A percentile compares a stretch with the other conserved stretches of the same genome.
phyloP scores from a whole-genome alignment of 2,888 invertebrate genomes.

The Phymatocera aterrima region DNA sequence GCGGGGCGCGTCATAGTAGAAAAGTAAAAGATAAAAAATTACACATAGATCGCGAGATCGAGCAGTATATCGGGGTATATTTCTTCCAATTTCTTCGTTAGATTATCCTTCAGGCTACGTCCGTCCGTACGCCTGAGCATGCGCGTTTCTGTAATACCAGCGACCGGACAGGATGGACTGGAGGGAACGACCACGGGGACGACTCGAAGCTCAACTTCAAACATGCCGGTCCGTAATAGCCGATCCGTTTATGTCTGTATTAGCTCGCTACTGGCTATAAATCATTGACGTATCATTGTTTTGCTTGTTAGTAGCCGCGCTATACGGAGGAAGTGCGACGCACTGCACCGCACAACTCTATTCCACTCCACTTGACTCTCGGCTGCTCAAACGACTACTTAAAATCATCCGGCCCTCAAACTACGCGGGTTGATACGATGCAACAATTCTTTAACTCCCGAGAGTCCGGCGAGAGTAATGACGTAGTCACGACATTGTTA shows the following conservation, averaged over 20 bases:
- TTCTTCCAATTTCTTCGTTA: slow-evolving; percentile 18
- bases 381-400: not conserved
- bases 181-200: slow-evolving; percentile 12
- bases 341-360: slow-evolving; percentile 42
- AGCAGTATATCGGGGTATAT: not conserved
- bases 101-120: not conserved
- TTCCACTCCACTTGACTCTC: not conserved
- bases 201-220: slow-evolving; percentile 39
- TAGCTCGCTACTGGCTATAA: slow-evolving; percentile 59
- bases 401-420: not conserved
- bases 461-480: slow-evolving; percentile 6
- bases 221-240: slow-evolving; percentile 43
- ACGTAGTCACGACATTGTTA: too few relatives aligned
- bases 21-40: not conserved
- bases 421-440: not conserved
- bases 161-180: slow-evolving; percentile 2
- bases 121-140: slow-evolving; percentile 22
- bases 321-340: slow-evolving; percentile 33
- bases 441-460: too few relatives aligned
- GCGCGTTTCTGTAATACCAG: not conserved
- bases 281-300: slow-evolving; percentile 66
- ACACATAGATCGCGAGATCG: not conserved
- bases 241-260: slow-evolving; percentile 52
- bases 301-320: slow-evolving; percentile 67
- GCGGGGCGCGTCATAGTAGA: not conserved